Base-by-base conservation (phyloP, 2,797 vertebrate genomes). In the Cuniculus paca region DNA sequence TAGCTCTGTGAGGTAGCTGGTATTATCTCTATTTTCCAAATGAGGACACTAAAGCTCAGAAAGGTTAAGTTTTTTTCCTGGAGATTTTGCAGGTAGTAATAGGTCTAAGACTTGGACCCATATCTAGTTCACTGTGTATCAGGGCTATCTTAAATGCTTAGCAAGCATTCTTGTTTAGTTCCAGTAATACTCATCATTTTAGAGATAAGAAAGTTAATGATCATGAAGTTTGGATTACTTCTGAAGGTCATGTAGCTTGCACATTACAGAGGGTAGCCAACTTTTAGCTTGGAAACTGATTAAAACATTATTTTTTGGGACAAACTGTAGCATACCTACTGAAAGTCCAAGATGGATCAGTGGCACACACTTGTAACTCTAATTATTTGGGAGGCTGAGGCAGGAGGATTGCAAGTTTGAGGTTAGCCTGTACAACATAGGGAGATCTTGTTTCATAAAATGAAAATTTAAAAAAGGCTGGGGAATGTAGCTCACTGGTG, bases 231-330 rank as follows among this genome's bases (percentile, higher is more conserved):
- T 36, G 31, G 50, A 22, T 68, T 52, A 78, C 45, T 65, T 90
- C 92, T 81, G 24, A 63, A 56, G 50, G 45, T 92, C 48, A 77
- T 5, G 5, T 1, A 24, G 58, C 28, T 56, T 24, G 1, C 13
- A 13, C 3, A 2, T 42, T 63, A 63, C 39, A 77, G 52, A 95
- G 36, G 45, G 28, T 50, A 58, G 52, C 39, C 63, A 26, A 1
- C 78, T 92, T 88, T 86, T 75, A 90, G 56, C 52, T 88, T 79
- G 34, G 95, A 34, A 75, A 13, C 45, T 63, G 31, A 70, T 48
- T 20, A 8, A 36, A 85, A 7, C 56, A 36, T 58, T 86, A 50
- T 84, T 84, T 85, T 50, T 52, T 3, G 48, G 45, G 22, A 42
- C 0, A n/a, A 16, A 50, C 45, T 48, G 2, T 48, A 78, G 61